Evolutionary conservation across 2,113 vertebrate genomes (phyloP).

Genomic region (Oreotragus oreotragus): DNA sequence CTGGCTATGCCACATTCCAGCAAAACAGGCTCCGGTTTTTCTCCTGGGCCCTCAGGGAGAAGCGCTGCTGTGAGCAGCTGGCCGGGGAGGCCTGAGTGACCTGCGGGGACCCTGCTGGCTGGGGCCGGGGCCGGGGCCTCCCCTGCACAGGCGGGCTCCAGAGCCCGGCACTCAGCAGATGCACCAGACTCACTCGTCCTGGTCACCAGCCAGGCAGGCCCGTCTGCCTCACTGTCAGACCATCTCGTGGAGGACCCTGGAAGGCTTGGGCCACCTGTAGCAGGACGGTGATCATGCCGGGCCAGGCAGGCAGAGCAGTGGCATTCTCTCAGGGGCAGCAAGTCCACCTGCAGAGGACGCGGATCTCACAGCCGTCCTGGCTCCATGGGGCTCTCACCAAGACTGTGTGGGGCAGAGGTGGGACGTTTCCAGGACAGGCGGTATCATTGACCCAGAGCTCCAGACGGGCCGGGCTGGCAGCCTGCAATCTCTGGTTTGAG

Average conservation of each 20-base stretch:
- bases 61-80: neutral
- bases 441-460: neutral
- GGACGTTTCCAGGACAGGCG: neutral
- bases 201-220: neutral
- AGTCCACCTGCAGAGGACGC: rapidly evolving
- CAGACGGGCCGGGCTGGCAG: rapidly evolving
- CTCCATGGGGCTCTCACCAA: rapidly evolving
- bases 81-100: neutral
- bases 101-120: rapidly evolving
- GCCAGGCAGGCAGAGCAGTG: neutral
- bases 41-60: neutral
- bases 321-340: rapidly evolving
- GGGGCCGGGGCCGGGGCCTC: rapidly evolving
- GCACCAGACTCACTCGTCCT: neutral
- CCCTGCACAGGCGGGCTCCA: neutral
- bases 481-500: neutral
- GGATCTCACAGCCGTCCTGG: rapidly evolving
- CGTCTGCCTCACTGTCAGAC: neutral
- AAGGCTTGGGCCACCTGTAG: neutral
- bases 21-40: rapidly evolving
- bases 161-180: neutral
- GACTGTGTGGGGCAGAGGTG: neutral
- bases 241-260: neutral
- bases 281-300: neutral
- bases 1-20: rapidly evolving